These are phyloP conservation scores for Escarpia spicata DNA, from an alignment of 2,888 invertebrate species.

Conservation along the genomic window DNA sequence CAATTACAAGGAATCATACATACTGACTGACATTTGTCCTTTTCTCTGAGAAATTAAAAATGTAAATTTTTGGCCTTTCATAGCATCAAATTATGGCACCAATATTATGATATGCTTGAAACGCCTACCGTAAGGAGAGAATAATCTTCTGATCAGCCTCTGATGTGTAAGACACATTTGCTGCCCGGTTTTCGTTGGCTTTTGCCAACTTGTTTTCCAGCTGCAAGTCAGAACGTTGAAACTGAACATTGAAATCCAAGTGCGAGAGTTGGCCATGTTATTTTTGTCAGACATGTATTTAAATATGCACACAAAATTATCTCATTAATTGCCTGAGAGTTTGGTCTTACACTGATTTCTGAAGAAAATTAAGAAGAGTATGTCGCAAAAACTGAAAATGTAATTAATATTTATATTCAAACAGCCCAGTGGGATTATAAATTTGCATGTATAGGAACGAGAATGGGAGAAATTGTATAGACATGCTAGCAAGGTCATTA, in stretches of 20 bases:
- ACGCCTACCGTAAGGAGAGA: constrained; percentile 18
- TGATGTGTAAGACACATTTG: background rate
- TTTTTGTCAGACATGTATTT: background rate
- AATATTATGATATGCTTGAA: background rate
- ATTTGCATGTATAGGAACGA: too few species aligned
- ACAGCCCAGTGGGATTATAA: too few species aligned
- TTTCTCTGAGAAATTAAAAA: background rate
- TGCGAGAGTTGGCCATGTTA: too few species aligned
- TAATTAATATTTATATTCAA: too few species aligned
- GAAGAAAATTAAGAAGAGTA: background rate
- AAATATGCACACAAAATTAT: background rate
- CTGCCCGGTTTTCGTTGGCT: background rate
- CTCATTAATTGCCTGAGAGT: background rate
- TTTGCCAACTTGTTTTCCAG: background rate
- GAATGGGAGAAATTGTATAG: too few species aligned
- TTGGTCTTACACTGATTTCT: background rate
- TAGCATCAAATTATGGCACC: background rate
- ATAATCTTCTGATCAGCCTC: constrained; percentile 29
- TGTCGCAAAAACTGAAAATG: too few species aligned
- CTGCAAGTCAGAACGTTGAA: background rate
- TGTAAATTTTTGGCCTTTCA: background rate
- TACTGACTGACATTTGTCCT: background rate
- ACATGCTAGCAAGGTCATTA: too few species aligned
- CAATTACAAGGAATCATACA: background rate
- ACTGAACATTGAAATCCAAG: too few species aligned